Base-by-base conservation (phyloP, 2,113 vertebrate genomes). In the Emydocephalus ijimae region DNA sequence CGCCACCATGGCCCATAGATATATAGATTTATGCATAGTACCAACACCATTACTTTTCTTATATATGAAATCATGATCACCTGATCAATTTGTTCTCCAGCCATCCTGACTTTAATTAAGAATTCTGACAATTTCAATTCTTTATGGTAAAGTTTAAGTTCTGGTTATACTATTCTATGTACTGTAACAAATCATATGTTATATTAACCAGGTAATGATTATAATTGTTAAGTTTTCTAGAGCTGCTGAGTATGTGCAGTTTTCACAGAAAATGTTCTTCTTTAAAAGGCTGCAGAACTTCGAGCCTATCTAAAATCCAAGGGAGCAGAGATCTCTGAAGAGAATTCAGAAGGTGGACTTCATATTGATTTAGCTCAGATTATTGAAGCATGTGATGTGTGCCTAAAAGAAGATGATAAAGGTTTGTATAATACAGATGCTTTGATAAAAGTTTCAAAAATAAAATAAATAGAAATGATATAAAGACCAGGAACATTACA, bases 371-470 rank as follows among this genome's bases (percentile, higher is more conserved):
- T 99, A 96, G 98, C 98, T 93, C 99, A 99, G 91, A 99, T 99
- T 89, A 99, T 99, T n/a, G 99, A 99, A 97, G 99, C 98, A 0
- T 99, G 98, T 92, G 99, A 99, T 74, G 98, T 99, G 10, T 99
- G 99, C 95, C 98, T 99, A 91, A 99, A 98, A 88, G 99, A 99
- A 1, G 99, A 99, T 93, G 99, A 99, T 95, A 99, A 99, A 98
- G 99, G 99, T 99, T 96, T 94, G 98, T 94, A 74, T 90, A 86
- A 86, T 45, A 81, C 9, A 74, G 52, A 15, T 57, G 55, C 14
- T 87, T 85, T 89, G 48, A 39, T 29, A 45, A 61, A 39, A 34
- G 11, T 87, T 21, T 90, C 11, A 64, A 64, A 54, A 57, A 81
- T 11, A 61, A 26, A 54, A 21, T 7, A 48, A 23, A 2, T 61